Conservation (phyloP, 2,888 invertebrate species). For the Galeopsomyia nigrocyanea region DNA sequence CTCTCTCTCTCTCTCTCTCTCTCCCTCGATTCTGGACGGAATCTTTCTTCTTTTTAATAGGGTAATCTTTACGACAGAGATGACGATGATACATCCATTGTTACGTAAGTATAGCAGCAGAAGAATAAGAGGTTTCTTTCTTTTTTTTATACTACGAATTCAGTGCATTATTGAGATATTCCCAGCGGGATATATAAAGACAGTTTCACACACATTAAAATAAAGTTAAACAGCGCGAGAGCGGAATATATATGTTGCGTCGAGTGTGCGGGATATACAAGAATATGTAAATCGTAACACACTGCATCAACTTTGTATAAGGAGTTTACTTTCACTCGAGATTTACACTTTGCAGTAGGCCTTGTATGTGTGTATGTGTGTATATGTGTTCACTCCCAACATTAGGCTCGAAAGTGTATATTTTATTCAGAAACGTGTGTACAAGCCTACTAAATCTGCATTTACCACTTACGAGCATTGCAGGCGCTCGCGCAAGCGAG, state of each 20-base stretch:
- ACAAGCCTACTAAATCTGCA: too few relatives aligned
- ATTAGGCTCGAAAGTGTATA: not conserved
- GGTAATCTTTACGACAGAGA: too few relatives aligned
- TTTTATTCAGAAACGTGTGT: too few relatives aligned
- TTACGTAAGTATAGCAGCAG: too few relatives aligned
- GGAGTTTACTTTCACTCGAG: slow-evolving; percentile 40
- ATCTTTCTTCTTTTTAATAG: too few relatives aligned
- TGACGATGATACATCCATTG: too few relatives aligned
- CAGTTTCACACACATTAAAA: slow-evolving; percentile 33
- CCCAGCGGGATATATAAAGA: slow-evolving; percentile 21
- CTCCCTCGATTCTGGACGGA: slow-evolving; percentile 1
- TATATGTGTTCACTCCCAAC: not conserved
- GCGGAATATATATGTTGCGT: slow-evolving; percentile 33
- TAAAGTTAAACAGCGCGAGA: slow-evolving; percentile 15
- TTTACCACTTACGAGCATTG: too few relatives aligned
- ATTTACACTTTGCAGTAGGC: slow-evolving; percentile 18
- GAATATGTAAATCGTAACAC: slow-evolving; percentile 39
- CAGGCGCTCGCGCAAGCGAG: not conserved
- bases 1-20: too few relatives aligned
- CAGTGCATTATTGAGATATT: slow-evolving; percentile 14
- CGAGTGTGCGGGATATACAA: slow-evolving; percentile 15
- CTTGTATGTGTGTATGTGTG: not conserved
- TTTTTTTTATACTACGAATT: not conserved
- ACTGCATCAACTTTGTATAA: slow-evolving; percentile 33
- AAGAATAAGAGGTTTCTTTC: too few relatives aligned